Evolutionary conservation across 2,113 vertebrate species (phyloP).

Genomic region (Pipa parva): DNA sequence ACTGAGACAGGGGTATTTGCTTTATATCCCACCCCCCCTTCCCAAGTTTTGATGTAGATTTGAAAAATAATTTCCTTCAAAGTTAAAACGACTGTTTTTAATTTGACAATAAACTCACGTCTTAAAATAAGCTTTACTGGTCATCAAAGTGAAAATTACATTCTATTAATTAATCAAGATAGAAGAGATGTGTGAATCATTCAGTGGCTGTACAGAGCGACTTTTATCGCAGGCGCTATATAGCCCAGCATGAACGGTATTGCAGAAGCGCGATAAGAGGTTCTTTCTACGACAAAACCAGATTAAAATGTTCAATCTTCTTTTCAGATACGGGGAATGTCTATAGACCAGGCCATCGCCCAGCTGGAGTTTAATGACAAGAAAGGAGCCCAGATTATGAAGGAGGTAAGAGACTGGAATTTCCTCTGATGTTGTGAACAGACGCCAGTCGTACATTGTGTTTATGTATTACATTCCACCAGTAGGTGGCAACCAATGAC

Average conservation of each 20-base stretch:
- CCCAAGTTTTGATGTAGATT: not conserved
- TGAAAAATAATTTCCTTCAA: not conserved
- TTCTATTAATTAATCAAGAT: constrained; percentile 25
- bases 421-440: not conserved
- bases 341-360: constrained; percentile 84
- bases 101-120: constrained; percentile 5
- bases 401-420: constrained; percentile 68
- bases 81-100: not conserved
- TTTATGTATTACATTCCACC: not conserved
- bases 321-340: constrained; percentile 86
- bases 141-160: constrained; percentile 20
- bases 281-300: not conserved
- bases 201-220: not conserved
- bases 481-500: not conserved
- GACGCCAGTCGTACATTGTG: not conserved
- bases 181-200: constrained; percentile 13
- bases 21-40: too few relatives aligned
- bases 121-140: constrained; percentile 8
- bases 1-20: too few relatives aligned
- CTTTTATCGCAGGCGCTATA: not conserved
- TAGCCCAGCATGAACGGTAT: constrained; percentile 1
- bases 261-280: not conserved
- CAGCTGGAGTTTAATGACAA: constrained; percentile 93
- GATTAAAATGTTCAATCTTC: constrained; percentile 29
- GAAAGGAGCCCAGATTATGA: constrained; percentile 89